phyloP scores from a whole-genome alignment of 2,113 vertebrate species.

The Columba livia region DNA sequence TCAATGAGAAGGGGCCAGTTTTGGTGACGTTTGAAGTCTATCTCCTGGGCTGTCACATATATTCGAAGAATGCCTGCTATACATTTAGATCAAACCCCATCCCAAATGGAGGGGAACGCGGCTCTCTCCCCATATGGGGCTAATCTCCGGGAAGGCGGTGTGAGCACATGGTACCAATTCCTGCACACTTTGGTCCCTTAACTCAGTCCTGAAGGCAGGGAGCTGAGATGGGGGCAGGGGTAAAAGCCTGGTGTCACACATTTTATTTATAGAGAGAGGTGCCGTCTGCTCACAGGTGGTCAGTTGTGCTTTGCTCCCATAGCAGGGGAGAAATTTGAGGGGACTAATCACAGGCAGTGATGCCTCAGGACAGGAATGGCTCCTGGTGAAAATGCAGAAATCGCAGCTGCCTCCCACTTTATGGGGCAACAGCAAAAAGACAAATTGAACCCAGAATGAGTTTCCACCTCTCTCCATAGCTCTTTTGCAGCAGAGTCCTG shows the following conservation, averaged over 20 bases:
- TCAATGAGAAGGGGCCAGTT: slow-evolving; percentile 39
- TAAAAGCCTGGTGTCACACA: background rate
- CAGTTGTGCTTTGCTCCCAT: background rate
- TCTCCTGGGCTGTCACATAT: slow-evolving; percentile 60
- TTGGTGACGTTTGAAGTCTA: slow-evolving; percentile 59
- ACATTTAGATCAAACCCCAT: slow-evolving; percentile 66
- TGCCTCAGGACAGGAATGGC: fast-evolving
- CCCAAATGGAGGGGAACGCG: slow-evolving; percentile 30
- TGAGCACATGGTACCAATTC: slow-evolving; percentile 72
- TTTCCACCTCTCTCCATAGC: background rate
- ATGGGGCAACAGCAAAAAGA: fast-evolving
- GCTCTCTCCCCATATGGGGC: slow-evolving; percentile 64
- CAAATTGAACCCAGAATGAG: background rate
- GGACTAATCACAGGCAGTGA: background rate
- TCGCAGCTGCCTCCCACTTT: background rate
- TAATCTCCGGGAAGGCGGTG: slow-evolving; percentile 67
- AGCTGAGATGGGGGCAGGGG: slow-evolving; percentile 20
- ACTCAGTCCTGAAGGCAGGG: slow-evolving; percentile 63
- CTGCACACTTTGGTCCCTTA: slow-evolving; percentile 58
- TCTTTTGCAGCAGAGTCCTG: background rate
- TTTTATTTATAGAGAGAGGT: background rate
- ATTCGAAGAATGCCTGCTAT: slow-evolving; percentile 63
- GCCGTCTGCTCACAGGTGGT: background rate
- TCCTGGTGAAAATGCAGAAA: background rate
- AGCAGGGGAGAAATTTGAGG: background rate